phyloP scores from a whole-genome alignment of 2,113 vertebrate species.

The Ardeotis arabs region DNA sequence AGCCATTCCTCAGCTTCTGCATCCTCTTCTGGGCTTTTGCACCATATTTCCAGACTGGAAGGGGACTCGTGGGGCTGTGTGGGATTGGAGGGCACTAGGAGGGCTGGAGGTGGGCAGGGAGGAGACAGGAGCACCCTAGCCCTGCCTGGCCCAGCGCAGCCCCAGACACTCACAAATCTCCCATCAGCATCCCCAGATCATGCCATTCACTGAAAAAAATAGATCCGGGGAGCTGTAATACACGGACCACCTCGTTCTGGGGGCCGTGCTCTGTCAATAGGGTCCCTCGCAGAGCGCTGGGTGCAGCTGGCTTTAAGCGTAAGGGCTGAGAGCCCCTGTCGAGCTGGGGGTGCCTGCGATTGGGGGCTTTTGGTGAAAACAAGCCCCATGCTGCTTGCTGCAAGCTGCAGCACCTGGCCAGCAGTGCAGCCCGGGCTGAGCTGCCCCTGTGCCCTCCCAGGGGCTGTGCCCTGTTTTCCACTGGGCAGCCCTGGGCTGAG shows the following conservation, averaged over 20 bases:
- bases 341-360: neutral
- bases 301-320: neutral
- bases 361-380: neutral
- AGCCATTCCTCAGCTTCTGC: neutral
- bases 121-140: neutral
- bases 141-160: neutral
- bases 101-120: neutral
- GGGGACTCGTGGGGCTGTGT: accelerated
- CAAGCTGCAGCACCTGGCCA: neutral
- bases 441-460: neutral
- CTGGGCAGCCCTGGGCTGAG: neutral
- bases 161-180: neutral
- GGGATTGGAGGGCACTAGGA: neutral
- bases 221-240: neutral
- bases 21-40: neutral
- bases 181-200: neutral
- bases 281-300: neutral
- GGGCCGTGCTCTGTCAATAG: neutral
- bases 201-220: neutral
- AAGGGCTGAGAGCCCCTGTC: neutral
- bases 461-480: neutral
- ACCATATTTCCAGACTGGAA: neutral
- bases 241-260: accelerated
- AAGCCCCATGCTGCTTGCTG: neutral
- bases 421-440: accelerated